Conservation (phyloP, 1,140 invertebrate genomes). For the Drosophila pallidifrons region DNA sequence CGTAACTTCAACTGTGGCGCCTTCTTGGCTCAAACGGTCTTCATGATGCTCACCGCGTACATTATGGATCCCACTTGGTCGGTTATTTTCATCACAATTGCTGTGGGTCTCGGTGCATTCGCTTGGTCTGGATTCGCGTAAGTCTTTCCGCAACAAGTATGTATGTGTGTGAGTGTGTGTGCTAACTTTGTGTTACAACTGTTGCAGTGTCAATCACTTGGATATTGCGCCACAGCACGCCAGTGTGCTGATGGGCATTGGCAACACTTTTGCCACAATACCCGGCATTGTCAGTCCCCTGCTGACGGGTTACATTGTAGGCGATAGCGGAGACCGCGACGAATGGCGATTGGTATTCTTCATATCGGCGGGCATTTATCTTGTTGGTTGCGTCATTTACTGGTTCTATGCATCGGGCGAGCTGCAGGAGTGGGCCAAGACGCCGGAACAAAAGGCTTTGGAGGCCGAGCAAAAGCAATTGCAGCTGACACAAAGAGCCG, state of each 20-base stretch:
- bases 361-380: conserved; percentile 91
- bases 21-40: conserved; percentile 92
- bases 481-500: conserved; percentile 61
- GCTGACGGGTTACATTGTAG: conserved; percentile 91
- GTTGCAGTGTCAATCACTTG: conserved; percentile 92
- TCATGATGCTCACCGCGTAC: conserved; percentile 92
- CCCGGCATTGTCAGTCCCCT: conserved; percentile 94
- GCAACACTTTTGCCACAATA: conserved; percentile 94
- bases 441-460: conserved; percentile 69
- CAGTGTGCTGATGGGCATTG: conserved; percentile 93
- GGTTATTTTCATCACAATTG: conserved; percentile 92
- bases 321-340: conserved; percentile 87
- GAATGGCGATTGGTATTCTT: conserved; percentile 95
- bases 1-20: conserved; percentile 92
- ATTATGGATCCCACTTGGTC: conserved; percentile 88
- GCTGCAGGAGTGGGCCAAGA: conserved; percentile 90
- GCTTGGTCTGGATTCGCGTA: conserved; percentile 95
- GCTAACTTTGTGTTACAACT: conserved; percentile 4
- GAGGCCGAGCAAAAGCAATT: conserved; percentile 71
- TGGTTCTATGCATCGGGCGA: conserved; percentile 93
- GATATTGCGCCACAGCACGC: conserved; percentile 94
- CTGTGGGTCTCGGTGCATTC: conserved; percentile 94
- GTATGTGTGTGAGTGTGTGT: not conserved
- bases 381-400: conserved; percentile 92
- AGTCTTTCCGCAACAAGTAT: conserved; percentile 45